Percentiles rank a stretch among this genome's conserved stretches.
Conservation (phyloP, 2,888 invertebrate species). For the Sympetrum striolatum region DNA sequence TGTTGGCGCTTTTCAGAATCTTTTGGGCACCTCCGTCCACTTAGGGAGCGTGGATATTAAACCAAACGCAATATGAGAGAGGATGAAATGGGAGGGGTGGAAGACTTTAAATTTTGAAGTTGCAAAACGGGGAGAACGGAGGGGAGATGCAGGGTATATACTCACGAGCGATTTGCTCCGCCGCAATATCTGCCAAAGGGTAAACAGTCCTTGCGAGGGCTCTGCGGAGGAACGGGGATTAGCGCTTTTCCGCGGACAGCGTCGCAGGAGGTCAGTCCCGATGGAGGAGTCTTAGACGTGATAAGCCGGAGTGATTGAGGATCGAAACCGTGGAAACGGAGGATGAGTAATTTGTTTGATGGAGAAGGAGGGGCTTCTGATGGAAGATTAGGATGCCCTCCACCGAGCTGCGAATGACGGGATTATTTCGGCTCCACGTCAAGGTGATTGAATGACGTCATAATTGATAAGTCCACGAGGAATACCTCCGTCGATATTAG, state of each 20-base stretch:
- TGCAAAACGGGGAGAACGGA: neutral
- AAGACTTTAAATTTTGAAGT: neutral
- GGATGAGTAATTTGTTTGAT: neutral
- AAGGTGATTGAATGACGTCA: no score
- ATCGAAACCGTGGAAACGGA: neutral
- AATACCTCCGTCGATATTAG: no score
- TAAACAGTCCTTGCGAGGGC: neutral
- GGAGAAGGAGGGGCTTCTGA: neutral
- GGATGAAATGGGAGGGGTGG: neutral
- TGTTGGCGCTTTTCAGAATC: no score
- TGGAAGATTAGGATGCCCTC: neutral
- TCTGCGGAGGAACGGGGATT: neutral
- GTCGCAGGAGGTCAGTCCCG: neutral
- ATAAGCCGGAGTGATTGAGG: neutral
- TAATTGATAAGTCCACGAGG: no score
- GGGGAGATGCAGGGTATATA: neutral
- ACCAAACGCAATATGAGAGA: neutral
- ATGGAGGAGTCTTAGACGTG: neutral
- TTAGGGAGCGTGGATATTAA: neutral
- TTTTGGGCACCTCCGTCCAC: no score
- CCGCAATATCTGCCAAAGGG: neutral
- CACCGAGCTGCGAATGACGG: no score
- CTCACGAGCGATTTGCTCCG: neutral
- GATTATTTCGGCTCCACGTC: no score
- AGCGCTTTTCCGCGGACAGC: neutral